A percentile compares a stretch with the other conserved stretches of the same genome.
phyloP scores from a whole-genome alignment of 1,140 invertebrate genomes.

The Platyura marginata region DNA sequence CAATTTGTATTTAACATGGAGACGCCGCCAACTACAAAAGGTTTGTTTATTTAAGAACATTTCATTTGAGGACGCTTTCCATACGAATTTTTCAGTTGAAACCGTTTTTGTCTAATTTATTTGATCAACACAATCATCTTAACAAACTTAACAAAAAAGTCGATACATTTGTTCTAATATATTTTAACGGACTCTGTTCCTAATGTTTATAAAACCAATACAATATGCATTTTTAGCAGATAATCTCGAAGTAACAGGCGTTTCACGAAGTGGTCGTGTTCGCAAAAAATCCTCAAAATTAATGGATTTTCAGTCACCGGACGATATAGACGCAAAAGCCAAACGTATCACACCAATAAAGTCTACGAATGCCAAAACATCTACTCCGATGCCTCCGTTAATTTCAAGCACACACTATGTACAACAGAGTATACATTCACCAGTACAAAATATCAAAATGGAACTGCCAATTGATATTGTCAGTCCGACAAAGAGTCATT shows the following conservation, averaged over 20 bases:
- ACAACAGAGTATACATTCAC: not conserved
- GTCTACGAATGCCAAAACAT: not conserved
- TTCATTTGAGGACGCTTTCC: too few relatives aligned
- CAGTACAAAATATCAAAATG: not conserved
- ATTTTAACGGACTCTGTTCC: too few relatives aligned
- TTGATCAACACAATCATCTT: too few relatives aligned
- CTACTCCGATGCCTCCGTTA: not conserved
- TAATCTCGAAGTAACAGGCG: slow-evolving; percentile 66
- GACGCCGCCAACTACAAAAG: too few relatives aligned
- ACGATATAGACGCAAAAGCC: slow-evolving; percentile 41
- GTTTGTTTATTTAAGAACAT: too few relatives aligned
- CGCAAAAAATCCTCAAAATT: slow-evolving; percentile 88
- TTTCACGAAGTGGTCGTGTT: slow-evolving; percentile 67
- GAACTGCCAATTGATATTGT: not conserved
- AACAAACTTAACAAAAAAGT: too few relatives aligned
- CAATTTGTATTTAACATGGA: too few relatives aligned
- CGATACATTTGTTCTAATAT: too few relatives aligned
- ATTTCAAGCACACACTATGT: not conserved
- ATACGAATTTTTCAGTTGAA: too few relatives aligned
- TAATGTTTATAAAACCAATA: too few relatives aligned
- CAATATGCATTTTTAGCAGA: too few relatives aligned
- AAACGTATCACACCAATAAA: slow-evolving; percentile 5
- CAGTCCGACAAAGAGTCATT: not conserved
- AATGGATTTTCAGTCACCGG: slow-evolving; percentile 78
- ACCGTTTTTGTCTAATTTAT: too few relatives aligned